These are phyloP conservation scores for Zoroaster sp. DNA, from an alignment of 53 echinoderm and acorn worm genomes.

Conservation along the genomic window DNA sequence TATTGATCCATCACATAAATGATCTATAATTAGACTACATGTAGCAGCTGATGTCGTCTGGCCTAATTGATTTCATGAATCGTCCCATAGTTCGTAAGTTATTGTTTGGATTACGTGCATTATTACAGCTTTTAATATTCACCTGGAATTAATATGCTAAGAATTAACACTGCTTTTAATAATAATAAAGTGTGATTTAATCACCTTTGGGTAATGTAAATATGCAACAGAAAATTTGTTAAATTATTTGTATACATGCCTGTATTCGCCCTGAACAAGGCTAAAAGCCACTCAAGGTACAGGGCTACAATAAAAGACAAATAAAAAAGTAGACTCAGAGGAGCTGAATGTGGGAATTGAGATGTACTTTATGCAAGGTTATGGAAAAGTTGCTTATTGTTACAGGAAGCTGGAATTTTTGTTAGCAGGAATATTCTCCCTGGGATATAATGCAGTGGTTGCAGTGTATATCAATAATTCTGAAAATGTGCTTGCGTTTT, in stretches of 20 bases:
- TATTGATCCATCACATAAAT: neutral
- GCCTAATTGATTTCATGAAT: neutral
- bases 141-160: neutral
- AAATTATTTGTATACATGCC: neutral
- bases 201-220: neutral
- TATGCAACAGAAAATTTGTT: neutral
- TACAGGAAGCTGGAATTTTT: too few relatives aligned
- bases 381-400: too few relatives aligned
- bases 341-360: too few relatives aligned
- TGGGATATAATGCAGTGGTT: too few relatives aligned
- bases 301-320: too few relatives aligned
- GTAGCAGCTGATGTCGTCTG: neutral
- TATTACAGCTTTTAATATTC: neutral
- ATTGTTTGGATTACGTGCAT: neutral
- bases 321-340: too few relatives aligned
- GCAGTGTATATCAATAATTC: too few relatives aligned
- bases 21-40: neutral
- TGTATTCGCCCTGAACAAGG: too few relatives aligned
- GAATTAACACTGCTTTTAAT: neutral
- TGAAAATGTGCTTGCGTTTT: too few relatives aligned
- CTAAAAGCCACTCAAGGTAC: too few relatives aligned
- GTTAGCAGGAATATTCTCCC: too few relatives aligned
- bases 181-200: neutral
- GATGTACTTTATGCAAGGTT: neutral
- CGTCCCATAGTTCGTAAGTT: neutral